phyloP scores from a whole-genome alignment of 2,888 invertebrate genomes.

The Agapetus fuscipes region DNA sequence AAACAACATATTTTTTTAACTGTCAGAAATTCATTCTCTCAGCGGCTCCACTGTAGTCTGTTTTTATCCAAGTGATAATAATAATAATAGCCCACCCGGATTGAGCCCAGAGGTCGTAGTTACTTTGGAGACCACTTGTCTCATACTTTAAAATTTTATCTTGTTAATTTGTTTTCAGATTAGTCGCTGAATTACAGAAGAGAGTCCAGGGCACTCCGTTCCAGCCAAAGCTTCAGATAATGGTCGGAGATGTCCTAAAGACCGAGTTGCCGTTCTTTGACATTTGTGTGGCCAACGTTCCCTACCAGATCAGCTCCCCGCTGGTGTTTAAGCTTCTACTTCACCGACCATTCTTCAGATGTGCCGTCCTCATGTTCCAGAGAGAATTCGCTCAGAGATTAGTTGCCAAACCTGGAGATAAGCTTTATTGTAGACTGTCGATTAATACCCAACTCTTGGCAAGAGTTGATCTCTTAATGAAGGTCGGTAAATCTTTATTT shows the following conservation, averaged over 20 bases:
- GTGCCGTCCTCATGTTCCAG: slow-evolving; percentile 98
- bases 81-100: too few species aligned
- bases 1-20: too few species aligned
- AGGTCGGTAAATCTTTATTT: slow-evolving; percentile 54
- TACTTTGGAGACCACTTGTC: too few species aligned
- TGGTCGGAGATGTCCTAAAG: slow-evolving; percentile 92
- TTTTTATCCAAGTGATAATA: too few species aligned
- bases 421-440: slow-evolving; percentile 91
- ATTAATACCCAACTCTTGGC: slow-evolving; percentile 94
- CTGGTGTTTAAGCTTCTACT: slow-evolving; percentile 89
- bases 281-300: slow-evolving; percentile 96
- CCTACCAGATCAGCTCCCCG: slow-evolving; percentile 97
- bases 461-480: slow-evolving; percentile 92
- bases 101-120: too few species aligned
- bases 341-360: slow-evolving; percentile 77
- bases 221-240: slow-evolving; percentile 83
- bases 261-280: slow-evolving; percentile 94
- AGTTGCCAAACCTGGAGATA: slow-evolving; percentile 95
- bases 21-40: too few species aligned
- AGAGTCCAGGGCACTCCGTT: slow-evolving; percentile 83
- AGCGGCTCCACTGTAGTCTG: too few species aligned
- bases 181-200: slow-evolving; percentile 96
- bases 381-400: slow-evolving; percentile 95
- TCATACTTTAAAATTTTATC: too few species aligned
- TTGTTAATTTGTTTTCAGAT: slow-evolving; percentile 36